phyloP scores from a whole-genome alignment of 1,140 invertebrate species.

The Aphelenchoides fujianensis region DNA sequence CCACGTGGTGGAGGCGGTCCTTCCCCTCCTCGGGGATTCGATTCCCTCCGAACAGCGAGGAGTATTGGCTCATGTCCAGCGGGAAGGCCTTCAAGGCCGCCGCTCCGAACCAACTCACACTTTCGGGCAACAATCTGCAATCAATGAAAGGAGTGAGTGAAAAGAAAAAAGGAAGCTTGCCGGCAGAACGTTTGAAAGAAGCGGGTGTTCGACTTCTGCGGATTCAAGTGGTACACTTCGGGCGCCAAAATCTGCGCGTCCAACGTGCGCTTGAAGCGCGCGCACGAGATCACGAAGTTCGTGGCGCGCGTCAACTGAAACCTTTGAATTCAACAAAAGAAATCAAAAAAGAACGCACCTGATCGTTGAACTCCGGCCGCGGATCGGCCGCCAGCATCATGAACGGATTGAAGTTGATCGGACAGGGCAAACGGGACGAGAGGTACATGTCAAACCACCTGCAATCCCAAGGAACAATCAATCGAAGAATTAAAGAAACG shows the following conservation, averaged over 20 bases:
- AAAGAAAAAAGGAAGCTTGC: too few species aligned
- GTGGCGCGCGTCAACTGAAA: conserved; percentile 72
- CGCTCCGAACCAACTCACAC: conserved; percentile 82
- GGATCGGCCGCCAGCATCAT: conserved; percentile 78
- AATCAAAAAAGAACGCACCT: conserved; percentile 67
- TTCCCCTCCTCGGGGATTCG: conserved; percentile 77
- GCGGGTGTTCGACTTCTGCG: conserved; percentile 80
- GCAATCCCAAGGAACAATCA: too few species aligned
- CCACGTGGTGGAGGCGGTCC: conserved; percentile 72
- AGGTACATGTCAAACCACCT: conserved; percentile 98
- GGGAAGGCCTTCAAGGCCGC: conserved; percentile 92
- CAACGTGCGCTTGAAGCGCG: conserved; percentile 83
- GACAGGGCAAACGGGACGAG: conserved; percentile 76
- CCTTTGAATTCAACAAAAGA: too few species aligned
- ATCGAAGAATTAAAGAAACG: too few species aligned
- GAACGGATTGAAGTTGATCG: conserved; percentile 90
- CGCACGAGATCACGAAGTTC: conserved; percentile 82
- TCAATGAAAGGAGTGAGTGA: too few species aligned
- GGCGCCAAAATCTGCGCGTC: conserved; percentile 77
- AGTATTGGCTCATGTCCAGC: conserved; percentile 95
- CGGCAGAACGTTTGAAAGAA: conserved; percentile 72
- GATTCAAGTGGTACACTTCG: conserved; percentile 91
- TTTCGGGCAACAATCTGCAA: conserved; percentile 71
- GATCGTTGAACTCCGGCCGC: conserved; percentile 73
- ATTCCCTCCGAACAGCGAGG: conserved; percentile 78